Percentiles rank a stretch among this genome's conserved stretches.
Conservation (phyloP, 1,140 invertebrate species). For the Pseudomyrmex gracilis region DNA sequence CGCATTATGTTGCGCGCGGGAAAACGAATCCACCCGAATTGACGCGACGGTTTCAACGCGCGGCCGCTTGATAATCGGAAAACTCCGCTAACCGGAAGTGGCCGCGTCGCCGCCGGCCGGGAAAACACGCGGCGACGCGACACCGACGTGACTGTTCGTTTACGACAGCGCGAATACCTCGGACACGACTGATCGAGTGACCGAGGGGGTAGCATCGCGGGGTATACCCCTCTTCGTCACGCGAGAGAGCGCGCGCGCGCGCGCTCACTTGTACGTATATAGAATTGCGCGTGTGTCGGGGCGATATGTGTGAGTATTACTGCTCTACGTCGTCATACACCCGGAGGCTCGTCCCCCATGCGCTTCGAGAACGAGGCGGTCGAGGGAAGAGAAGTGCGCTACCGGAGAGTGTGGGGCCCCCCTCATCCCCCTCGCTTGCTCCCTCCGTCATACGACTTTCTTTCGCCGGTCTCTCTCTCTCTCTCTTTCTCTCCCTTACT, state of each 20-base stretch:
- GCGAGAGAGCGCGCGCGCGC: constrained; percentile 32
- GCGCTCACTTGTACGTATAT: constrained; percentile 70
- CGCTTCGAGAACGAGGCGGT: constrained; percentile 62
- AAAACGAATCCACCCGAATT: neutral
- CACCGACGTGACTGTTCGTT: constrained; percentile 61
- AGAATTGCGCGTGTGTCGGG: constrained; percentile 80
- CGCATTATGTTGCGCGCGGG: neutral
- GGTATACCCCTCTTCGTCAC: constrained; percentile 82
- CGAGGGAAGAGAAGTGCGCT: constrained; percentile 69
- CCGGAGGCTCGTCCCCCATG: constrained; percentile 64
- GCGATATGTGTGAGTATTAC: constrained; percentile 75
- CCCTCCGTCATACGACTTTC: constrained; percentile 38
- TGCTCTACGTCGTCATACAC: constrained; percentile 67
- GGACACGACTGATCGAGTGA: constrained; percentile 85
- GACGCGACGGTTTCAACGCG: neutral
- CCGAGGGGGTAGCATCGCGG: constrained; percentile 84
- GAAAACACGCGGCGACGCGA: constrained; percentile 26
- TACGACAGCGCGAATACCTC: constrained; percentile 79
- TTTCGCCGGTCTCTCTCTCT: constrained; percentile 26
- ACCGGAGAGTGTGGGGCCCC: constrained; percentile 22
- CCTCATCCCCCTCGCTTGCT: constrained; percentile 49
- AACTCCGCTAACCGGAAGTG: constrained; percentile 50
- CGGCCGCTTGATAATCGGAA: constrained; percentile 6
- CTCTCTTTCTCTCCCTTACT: constrained; percentile 38
- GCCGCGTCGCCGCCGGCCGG: constrained; percentile 18